Percentiles rank a stretch among this genome's conserved stretches.
Evolutionary conservation across 1,140 invertebrate genomes (phyloP).

Genomic region (Bombus superbus): DNA sequence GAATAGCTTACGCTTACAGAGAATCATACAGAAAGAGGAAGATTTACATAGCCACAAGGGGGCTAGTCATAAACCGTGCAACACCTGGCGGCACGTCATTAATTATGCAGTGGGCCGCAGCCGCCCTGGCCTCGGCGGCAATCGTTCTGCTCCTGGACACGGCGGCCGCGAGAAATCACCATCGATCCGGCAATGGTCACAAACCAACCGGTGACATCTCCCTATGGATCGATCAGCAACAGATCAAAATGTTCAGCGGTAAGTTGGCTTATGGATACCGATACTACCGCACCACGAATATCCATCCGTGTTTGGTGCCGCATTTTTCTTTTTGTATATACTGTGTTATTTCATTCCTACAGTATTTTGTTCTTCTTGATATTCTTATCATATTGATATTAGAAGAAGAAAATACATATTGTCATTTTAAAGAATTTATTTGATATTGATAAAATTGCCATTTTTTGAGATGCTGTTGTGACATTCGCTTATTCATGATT

Average conservation of each 20-base stretch:
- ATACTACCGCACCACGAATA: neutral
- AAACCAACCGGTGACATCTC: conserved; percentile 87
- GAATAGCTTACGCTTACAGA: neutral
- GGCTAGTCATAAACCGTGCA: conserved; percentile 43
- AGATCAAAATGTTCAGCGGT: conserved; percentile 95
- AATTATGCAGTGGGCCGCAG: conserved; percentile 76
- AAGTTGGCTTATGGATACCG: conserved; percentile 69
- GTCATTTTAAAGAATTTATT: neutral
- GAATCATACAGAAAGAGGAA: neutral
- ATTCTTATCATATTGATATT: neutral
- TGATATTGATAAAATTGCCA: neutral
- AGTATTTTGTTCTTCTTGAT: neutral
- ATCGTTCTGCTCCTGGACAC: conserved; percentile 65
- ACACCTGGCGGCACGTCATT: conserved; percentile 61
- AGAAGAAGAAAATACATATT: neutral
- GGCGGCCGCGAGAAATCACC: conserved; percentile 73
- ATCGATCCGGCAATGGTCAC: conserved; percentile 73
- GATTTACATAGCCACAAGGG: conserved; percentile 41
- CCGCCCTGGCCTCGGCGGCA: conserved; percentile 69
- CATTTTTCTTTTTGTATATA: neutral
- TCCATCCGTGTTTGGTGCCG: neutral
- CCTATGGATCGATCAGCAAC: conserved; percentile 94
- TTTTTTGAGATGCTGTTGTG: neutral
- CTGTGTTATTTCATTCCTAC: neutral
- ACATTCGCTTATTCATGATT: neutral